Evolutionary conservation across 2,113 vertebrate genomes (phyloP).

Genomic region (Sinocyclocheilus maitianheensis): DNA sequence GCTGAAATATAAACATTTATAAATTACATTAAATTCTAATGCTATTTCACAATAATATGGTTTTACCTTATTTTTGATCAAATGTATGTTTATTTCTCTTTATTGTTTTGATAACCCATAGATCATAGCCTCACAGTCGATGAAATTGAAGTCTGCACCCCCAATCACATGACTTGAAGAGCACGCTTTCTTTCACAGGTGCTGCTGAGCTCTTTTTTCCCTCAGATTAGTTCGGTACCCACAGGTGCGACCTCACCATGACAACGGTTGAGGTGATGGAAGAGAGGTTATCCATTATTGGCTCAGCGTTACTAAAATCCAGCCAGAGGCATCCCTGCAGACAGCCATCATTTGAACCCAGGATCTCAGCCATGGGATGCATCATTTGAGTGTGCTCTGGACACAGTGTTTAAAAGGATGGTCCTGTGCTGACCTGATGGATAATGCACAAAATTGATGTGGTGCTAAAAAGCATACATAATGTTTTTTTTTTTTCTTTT

Average conservation of each 20-base stretch:
- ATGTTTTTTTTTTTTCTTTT: background rate
- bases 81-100: background rate
- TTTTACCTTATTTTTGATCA: background rate
- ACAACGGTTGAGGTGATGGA: conserved; percentile 5
- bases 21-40: no score
- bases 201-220: conserved; percentile 21
- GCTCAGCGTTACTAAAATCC: background rate
- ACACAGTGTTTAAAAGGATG: background rate
- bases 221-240: conserved; percentile 1
- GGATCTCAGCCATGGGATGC: background rate
- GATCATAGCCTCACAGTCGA: background rate
- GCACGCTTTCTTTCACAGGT: background rate
- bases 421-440: background rate
- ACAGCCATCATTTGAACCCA: background rate
- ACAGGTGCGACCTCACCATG: conserved; percentile 17
- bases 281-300: conserved; percentile 29
- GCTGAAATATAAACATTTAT: no score
- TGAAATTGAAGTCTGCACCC: background rate
- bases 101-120: background rate
- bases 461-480: background rate
- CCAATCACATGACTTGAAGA: background rate
- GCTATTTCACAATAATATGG: background rate
- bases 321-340: conserved; percentile 13
- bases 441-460: conserved; percentile 11
- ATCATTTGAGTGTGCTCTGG: background rate